These are phyloP conservation scores for Corythucha ciliata DNA, from an alignment of 2,888 invertebrate species.

Conservation along the genomic window DNA sequence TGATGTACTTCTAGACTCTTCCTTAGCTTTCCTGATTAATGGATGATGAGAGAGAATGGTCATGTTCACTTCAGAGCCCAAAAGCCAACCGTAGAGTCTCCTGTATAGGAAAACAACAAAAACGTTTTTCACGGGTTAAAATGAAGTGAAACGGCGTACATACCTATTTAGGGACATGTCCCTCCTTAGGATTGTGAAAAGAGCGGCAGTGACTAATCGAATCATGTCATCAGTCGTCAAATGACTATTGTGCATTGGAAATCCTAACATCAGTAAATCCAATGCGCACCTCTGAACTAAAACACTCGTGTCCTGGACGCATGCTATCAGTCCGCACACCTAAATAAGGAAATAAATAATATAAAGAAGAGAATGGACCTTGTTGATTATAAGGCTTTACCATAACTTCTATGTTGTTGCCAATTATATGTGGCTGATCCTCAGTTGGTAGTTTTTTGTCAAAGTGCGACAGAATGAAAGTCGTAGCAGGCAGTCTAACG, in stretches of 20 bases:
- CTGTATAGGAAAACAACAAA: conserved; percentile 40
- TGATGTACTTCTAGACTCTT: conserved; percentile 41
- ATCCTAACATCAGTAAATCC: conserved; percentile 70
- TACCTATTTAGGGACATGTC: conserved; percentile 83
- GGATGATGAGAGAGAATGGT: conserved; percentile 41
- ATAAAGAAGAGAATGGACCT: neutral
- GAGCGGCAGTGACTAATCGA: conserved; percentile 59
- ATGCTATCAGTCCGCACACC: conserved; percentile 67
- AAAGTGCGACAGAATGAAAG: conserved; percentile 68
- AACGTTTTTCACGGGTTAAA: neutral
- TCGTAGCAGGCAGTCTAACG: conserved; percentile 71
- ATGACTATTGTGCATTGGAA: conserved; percentile 74
- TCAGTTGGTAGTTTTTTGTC: conserved; percentile 68
- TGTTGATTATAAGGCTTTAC: conserved; percentile 41
- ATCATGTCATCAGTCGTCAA: conserved; percentile 59
- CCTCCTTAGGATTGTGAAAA: conserved; percentile 64
- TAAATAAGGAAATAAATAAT: conserved; percentile 37
- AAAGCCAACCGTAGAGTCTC: conserved; percentile 73
- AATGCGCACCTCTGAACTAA: conserved; percentile 77
- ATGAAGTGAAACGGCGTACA: conserved; percentile 9
- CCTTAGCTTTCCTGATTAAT: conserved; percentile 39
- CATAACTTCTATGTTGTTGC: conserved; percentile 73
- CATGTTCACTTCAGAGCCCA: conserved; percentile 60
- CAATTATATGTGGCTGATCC: conserved; percentile 73
- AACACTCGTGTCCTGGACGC: conserved; percentile 68